Conservation (phyloP, 1,140 invertebrate species). For the Drosophila nasuta region DNA sequence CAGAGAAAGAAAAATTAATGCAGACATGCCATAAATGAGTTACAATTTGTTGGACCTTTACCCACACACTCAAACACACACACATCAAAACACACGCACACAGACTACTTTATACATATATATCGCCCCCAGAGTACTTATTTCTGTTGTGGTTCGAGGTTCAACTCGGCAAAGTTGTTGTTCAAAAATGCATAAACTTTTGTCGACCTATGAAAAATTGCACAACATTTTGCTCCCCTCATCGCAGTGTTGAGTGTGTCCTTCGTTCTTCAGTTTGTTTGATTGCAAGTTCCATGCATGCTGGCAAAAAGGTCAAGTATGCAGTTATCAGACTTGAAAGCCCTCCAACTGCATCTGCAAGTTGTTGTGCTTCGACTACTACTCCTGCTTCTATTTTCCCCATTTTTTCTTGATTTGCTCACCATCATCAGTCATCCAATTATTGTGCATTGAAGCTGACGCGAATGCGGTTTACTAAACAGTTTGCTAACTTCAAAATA, state of each 20-base stretch:
- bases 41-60: constrained; percentile 67
- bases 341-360: constrained; percentile 36
- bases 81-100: background rate
- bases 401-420: constrained; percentile 21
- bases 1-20: constrained; percentile 40
- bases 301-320: constrained; percentile 43
- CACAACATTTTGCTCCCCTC: constrained; percentile 29
- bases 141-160: constrained; percentile 47
- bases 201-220: constrained; percentile 37
- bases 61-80: background rate
- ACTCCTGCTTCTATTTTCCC: background rate
- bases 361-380: background rate
- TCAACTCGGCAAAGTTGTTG: constrained; percentile 30
- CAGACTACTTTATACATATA: background rate
- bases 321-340: constrained; percentile 42
- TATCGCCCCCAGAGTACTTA: constrained; percentile 20
- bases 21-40: constrained; percentile 68
- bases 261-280: constrained; percentile 27
- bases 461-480: no score
- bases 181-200: constrained; percentile 56
- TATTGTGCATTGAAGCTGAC: constrained; percentile 33
- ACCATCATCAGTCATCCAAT: constrained; percentile 25
- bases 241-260: constrained; percentile 23
- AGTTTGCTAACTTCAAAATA: background rate
- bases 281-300: constrained; percentile 21